Evolutionary conservation across 2,888 invertebrate species (phyloP), one percentile per base, ranked within the genome.

Genomic region (Caenorhabditis plicata): DNA sequence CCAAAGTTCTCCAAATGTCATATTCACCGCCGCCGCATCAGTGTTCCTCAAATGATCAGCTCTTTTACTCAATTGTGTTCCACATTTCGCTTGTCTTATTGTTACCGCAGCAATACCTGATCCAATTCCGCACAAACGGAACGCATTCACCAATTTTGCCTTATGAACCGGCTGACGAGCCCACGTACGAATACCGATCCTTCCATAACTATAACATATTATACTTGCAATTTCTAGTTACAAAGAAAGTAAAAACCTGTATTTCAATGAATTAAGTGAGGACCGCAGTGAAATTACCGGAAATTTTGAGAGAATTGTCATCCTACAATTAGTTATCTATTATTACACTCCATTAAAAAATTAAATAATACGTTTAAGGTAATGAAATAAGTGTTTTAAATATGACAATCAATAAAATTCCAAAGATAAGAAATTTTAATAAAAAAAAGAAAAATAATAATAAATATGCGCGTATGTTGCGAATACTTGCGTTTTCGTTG

Each of bases 1-100:
- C 71, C 71, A 77, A 5, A 77, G 29, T 27, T 77, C 76, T 20
- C 41, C 29, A 5, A 63, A 19, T 15, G 60, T 45, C 44, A 70
- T 53, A 42, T 22, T 42, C 15, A 35, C 23, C 7, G 39, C 44
- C 41, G 40, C 26, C 22, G 48, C 36, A 36, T 58, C 58, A 7
- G 47, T 49, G 25, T 45, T 38, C 15, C 58, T 39, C 19, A 58
- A 52, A 39, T 62, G 60, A 31, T 66, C 69, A 2, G 58, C 52
- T 42, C 69, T 20, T 56, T 56, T 62, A 31, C 54, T 62, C 31
- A 65, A 26, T 35, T 55, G 52, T 17, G 56, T 39, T 23, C 46
- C 44, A 47, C 60, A 60, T 19, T 44, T 7, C 8, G 44, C 46
- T 43, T 36, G 49, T 38, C 60, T 17, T 23, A 60, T 33, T 4